phyloP scores from a whole-genome alignment of 2,888 invertebrate species.

The Hybos culiciformis region DNA sequence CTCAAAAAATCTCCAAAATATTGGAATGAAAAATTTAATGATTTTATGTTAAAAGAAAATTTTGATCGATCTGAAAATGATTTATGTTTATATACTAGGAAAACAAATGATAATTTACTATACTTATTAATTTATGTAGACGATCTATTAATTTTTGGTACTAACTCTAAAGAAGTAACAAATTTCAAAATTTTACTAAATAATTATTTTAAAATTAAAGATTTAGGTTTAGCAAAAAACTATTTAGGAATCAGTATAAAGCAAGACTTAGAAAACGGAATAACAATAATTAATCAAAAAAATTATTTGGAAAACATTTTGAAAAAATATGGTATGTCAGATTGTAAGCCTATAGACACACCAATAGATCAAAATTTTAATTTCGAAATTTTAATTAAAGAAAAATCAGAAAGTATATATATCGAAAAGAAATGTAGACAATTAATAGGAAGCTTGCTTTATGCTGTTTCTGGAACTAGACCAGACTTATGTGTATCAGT shows the following conservation, averaged over 20 bases:
- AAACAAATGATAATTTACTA: not conserved
- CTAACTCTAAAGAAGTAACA: no score
- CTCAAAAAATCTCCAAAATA: not conserved
- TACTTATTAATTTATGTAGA: constrained; percentile 3
- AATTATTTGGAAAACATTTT: constrained; percentile 2
- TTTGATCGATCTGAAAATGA: not conserved
- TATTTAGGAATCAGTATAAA: no score
- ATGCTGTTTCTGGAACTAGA: not conserved
- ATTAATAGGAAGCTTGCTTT: not conserved
- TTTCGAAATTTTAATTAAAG: not conserved
- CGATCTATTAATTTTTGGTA: not conserved
- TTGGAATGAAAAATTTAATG: not conserved
- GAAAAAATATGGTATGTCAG: not conserved
- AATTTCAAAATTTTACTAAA: not conserved
- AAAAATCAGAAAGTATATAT: not conserved
- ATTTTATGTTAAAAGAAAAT: not conserved
- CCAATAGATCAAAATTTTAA: constrained; percentile 3
- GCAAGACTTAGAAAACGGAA: not conserved
- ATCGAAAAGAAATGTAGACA: no score
- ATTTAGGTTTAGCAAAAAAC: constrained; percentile 1
- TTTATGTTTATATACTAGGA: not conserved
- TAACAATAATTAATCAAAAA: not conserved
- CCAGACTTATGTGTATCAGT: not conserved
- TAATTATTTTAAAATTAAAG: constrained; percentile 2
- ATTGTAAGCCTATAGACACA: constrained; percentile 1